Evolutionary conservation across 2,113 vertebrate genomes (phyloP).

Genomic region (Pavo muticus): DNA sequence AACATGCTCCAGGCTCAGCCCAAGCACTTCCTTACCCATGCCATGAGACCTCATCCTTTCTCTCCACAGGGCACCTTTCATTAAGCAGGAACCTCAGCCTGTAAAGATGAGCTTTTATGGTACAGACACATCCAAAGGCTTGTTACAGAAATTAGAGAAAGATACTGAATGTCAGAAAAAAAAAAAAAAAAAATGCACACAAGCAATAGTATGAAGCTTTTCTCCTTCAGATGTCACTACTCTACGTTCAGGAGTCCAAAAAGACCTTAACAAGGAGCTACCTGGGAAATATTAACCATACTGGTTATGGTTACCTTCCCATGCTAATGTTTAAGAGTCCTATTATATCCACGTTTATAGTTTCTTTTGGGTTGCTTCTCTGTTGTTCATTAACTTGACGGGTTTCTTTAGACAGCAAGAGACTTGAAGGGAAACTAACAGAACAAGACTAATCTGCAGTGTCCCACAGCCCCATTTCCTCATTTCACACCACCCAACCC

Average conservation of each 20-base stretch:
- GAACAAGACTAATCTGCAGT: neutral
- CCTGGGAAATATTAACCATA: neutral
- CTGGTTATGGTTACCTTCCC: too few relatives aligned
- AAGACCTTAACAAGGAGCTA: neutral
- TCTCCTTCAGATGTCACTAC: neutral
- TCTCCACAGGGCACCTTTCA: neutral
- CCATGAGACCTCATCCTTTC: neutral
- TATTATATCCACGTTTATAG: neutral
- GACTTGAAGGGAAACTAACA: neutral
- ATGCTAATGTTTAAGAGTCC: neutral
- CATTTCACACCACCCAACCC: neutral
- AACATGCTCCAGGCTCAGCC: neutral
- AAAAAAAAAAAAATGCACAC: neutral
- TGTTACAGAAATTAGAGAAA: neutral
- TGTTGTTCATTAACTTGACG: neutral
- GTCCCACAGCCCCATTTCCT: neutral
- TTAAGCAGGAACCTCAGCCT: neutral
- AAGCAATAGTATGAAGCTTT: neutral
- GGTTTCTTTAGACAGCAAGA: neutral
- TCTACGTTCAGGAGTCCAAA: fast-evolving
- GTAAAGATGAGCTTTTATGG: neutral
- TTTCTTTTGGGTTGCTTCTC: neutral
- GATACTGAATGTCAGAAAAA: neutral
- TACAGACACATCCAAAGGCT: neutral
- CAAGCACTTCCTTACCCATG: neutral